Evolutionary conservation across 2,113 vertebrate genomes (phyloP).

Genomic region (Panurus biarmicus): DNA sequence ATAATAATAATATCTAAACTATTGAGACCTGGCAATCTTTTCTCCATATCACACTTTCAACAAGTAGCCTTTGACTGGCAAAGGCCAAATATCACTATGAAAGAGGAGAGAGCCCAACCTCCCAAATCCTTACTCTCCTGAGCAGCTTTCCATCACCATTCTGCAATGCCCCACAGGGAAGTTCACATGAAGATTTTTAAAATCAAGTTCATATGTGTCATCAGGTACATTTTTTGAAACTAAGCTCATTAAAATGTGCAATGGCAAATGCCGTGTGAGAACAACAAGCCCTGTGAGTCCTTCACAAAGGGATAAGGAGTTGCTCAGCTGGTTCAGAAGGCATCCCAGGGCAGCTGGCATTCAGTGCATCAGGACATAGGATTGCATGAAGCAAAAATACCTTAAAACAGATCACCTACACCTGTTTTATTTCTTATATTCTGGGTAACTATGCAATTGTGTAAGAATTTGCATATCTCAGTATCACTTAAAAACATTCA

Average conservation of each 20-base stretch:
- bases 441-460: not conserved
- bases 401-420: not conserved
- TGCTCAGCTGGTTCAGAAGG: not conserved
- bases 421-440: not conserved
- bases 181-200: not conserved
- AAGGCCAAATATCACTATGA: not conserved
- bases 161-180: not conserved
- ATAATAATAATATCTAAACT: not conserved
- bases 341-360: not conserved
- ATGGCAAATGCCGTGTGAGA: not conserved
- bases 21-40: not conserved
- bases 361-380: not conserved
- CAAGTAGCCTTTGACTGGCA: not conserved
- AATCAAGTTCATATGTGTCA: not conserved
- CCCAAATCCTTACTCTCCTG: rapidly evolving
- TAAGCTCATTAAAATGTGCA: not conserved
- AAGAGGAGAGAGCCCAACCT: not conserved
- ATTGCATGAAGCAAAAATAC: not conserved
- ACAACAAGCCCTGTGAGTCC: not conserved
- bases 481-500: not conserved
- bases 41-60: not conserved
- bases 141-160: not conserved
- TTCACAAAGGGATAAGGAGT: not conserved
- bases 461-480: not conserved
- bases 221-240: not conserved